A percentile compares a stretch with the other conserved stretches of the same genome.
phyloP scores from a whole-genome alignment of 2,797 vertebrate species.

The Chloroceryle amazona region DNA sequence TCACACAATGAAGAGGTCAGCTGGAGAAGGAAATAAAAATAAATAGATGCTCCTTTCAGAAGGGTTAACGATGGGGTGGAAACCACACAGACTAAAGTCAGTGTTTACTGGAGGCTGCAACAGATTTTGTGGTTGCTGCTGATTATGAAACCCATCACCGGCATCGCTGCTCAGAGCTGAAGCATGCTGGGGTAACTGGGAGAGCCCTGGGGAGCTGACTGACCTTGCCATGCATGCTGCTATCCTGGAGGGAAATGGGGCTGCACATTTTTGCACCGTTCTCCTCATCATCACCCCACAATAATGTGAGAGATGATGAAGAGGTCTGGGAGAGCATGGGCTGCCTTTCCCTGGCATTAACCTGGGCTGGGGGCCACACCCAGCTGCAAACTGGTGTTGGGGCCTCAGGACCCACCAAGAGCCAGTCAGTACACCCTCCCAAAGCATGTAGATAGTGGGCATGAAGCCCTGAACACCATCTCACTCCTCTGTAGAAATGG shows the following conservation, averaged over 20 bases:
- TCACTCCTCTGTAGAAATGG: neutral
- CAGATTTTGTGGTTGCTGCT: fast-evolving
- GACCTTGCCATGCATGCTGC: fast-evolving
- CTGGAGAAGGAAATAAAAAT: neutral
- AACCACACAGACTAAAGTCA: neutral
- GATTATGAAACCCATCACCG: neutral
- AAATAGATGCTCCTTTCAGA: neutral
- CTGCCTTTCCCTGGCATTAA: neutral
- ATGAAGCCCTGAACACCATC: neutral
- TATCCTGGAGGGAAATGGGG: neutral
- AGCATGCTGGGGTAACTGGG: neutral
- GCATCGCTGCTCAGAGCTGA: neutral
- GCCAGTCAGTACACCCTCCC: neutral
- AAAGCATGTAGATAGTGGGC: fast-evolving
- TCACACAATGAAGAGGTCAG: neutral
- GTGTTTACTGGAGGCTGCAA: neutral
- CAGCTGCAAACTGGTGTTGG: neutral
- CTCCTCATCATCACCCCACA: neutral
- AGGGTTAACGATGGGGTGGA: neutral
- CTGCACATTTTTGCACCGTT: neutral
- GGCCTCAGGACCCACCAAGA: fast-evolving
- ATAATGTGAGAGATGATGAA: fast-evolving
- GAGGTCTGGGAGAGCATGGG: neutral
- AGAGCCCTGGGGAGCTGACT: neutral
- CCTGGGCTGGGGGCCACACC: neutral